phyloP scores from a whole-genome alignment of 2,113 vertebrate species.

The Sisor rabdophorus region DNA sequence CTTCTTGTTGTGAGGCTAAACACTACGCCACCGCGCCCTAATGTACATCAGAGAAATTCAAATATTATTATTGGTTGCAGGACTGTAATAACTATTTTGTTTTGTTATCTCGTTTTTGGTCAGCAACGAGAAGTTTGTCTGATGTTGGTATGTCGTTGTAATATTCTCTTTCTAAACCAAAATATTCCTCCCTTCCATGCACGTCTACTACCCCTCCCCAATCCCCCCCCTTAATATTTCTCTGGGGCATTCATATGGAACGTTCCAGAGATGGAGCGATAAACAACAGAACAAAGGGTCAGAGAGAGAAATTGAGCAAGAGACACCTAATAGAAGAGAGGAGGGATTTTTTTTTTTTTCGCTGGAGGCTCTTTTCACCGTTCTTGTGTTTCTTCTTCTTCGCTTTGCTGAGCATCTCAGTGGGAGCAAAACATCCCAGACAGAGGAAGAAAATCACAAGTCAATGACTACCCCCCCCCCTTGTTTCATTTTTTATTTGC shows the following conservation, averaged over 20 bases:
- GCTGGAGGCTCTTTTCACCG: neutral
- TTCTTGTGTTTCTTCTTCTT: neutral
- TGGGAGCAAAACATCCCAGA: slow-evolving; percentile 27
- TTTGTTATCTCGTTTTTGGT: too few species aligned
- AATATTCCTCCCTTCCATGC: neutral
- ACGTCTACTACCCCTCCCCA: neutral
- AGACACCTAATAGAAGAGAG: slow-evolving; percentile 12
- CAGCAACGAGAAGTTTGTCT: neutral
- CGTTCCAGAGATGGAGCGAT: slow-evolving; percentile 17
- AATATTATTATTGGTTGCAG: too few species aligned
- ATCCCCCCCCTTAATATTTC: slow-evolving; percentile 6
- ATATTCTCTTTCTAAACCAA: slow-evolving; percentile 14
- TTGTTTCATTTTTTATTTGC: slow-evolving; percentile 27
- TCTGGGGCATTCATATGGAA: slow-evolving; percentile 10
- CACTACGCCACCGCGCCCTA: too few species aligned
- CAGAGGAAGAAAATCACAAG: slow-evolving; percentile 17
- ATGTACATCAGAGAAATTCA: too few species aligned
- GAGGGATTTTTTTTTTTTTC: neutral
- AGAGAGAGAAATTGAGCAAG: neutral
- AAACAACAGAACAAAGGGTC: slow-evolving; percentile 34
- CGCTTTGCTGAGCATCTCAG: slow-evolving; percentile 23
- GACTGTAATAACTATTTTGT: too few species aligned
- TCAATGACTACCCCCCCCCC: slow-evolving; percentile 1
- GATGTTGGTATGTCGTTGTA: neutral
- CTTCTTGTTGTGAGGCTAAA: too few species aligned